These are phyloP conservation scores for Mechanitis mazaeus DNA, from an alignment of 2,888 invertebrate species.

Conservation along the genomic window DNA sequence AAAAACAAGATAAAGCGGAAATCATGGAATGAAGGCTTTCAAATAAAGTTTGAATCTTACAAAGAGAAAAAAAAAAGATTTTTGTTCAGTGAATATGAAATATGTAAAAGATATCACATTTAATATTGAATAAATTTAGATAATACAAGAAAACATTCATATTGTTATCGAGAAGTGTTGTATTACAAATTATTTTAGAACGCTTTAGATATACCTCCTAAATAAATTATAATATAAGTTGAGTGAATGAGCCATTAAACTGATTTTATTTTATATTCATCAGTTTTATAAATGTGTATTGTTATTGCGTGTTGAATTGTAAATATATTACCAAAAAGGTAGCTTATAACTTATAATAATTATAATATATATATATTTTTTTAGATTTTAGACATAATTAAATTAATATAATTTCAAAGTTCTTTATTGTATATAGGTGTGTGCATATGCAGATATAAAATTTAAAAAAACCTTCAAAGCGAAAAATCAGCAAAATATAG, in stretches of 20 bases:
- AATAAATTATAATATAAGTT: constrained; percentile 7
- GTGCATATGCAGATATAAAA: too few species aligned
- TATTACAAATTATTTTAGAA: constrained; percentile 3
- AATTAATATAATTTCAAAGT: too few species aligned
- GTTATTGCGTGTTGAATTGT: neutral
- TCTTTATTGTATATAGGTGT: too few species aligned
- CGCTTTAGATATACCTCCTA: constrained; percentile 3
- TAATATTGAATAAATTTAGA: constrained; percentile 4
- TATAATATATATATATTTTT: too few species aligned
- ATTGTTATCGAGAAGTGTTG: constrained; percentile 3
- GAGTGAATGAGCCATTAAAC: neutral
- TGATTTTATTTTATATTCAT: neutral
- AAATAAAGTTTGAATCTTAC: constrained; percentile 15
- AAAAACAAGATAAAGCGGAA: constrained; percentile 26
- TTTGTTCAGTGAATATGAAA: neutral
- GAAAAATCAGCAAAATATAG: too few species aligned
- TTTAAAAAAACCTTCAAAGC: too few species aligned
- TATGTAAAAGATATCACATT: neutral
- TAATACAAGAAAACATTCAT: neutral
- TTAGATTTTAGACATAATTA: too few species aligned
- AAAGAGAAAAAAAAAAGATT: too few species aligned
- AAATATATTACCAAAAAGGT: too few species aligned
- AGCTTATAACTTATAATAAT: too few species aligned
- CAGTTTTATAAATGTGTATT: neutral
- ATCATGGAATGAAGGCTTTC: constrained; percentile 34